Evolutionary conservation across 1,140 invertebrate genomes (phyloP), one percentile per base, ranked within the genome.

Genomic region (Cyrtorhinus lividipennis): DNA sequence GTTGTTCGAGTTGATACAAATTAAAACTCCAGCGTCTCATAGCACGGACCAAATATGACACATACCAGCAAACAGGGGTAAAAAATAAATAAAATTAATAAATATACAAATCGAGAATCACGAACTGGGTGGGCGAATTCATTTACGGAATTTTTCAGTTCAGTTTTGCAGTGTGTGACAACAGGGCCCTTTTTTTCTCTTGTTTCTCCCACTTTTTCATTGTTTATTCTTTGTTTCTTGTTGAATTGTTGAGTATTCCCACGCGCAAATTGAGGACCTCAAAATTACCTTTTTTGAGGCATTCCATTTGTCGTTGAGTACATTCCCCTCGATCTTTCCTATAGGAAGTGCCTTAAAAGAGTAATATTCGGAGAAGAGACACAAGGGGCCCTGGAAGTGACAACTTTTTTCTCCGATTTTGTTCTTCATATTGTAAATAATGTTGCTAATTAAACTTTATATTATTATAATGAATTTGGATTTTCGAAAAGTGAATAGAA

Each of bases 131-230:
- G 24, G n/a, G 24, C 24, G 23, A 59, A 56, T 56, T 56, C 8
- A 18, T 13, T 57, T 23, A 13, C 22, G 58, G 38, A 59, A 59
- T 18, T 26, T 59, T 27, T 27, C n/a, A 18, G 24, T 30, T 59
- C 58, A 59, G 58, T 59, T 59, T 59, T 59, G 58, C 58, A 59
- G 58, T 59, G 58, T 59, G 58, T 59, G 24, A 25, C 58, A 59
- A 59, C 58, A 59, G 58, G 58, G 58, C 58, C 58, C 58, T 53
- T 53, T 53, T 53, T 53, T 20, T 53, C 48, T 53, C 48, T 53
- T 53, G 10, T 53, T 53, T 53, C 48, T 20, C 48, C 48, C 20
- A 13, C 20, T 53, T 53, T 53, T 53, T 8, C 8, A 13, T 10
- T 13, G 5, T 53, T 53, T 53, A 53, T 15, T 53, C 3, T 53